phyloP scores from a whole-genome alignment of 2,888 invertebrate species.

The Dorcus parallelipipedus region DNA sequence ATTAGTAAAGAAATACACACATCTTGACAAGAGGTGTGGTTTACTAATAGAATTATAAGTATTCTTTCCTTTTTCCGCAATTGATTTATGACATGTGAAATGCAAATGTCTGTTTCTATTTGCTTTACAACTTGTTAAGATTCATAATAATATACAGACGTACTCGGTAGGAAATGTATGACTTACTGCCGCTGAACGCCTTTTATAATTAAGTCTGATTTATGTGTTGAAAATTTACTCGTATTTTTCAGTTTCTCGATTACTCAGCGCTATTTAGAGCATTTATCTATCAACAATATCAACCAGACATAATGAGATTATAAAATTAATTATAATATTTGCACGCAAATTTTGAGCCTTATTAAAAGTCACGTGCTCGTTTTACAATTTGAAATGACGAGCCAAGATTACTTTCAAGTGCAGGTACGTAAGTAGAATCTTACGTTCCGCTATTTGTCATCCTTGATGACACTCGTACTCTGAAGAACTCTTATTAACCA shows the following conservation, averaged over 20 bases:
- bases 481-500: no score
- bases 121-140: constrained; percentile 23
- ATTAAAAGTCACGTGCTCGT: neutral
- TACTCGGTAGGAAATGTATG: no score
- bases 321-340: no score
- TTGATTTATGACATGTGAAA: constrained; percentile 27
- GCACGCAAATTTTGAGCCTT: neutral
- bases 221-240: constrained; percentile 5
- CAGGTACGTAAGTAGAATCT: no score
- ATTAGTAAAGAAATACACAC: constrained; percentile 5
- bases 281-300: no score
- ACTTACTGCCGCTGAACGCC: no score
- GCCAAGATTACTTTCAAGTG: no score
- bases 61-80: constrained; percentile 10
- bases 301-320: no score
- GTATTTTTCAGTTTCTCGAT: neutral
- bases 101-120: constrained; percentile 25
- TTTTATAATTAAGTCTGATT: no score
- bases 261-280: neutral
- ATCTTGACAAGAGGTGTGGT: constrained; percentile 17
- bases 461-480: no score
- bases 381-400: neutral
- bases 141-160: neutral
- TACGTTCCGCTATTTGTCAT: no score
- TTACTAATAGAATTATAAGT: constrained; percentile 10